A percentile compares a stretch with the other conserved stretches of the same genome.
These are phyloP conservation scores for Phylloscopus whistleri DNA, from an alignment of 2,113 vertebrate genomes.

Conservation along the genomic window DNA sequence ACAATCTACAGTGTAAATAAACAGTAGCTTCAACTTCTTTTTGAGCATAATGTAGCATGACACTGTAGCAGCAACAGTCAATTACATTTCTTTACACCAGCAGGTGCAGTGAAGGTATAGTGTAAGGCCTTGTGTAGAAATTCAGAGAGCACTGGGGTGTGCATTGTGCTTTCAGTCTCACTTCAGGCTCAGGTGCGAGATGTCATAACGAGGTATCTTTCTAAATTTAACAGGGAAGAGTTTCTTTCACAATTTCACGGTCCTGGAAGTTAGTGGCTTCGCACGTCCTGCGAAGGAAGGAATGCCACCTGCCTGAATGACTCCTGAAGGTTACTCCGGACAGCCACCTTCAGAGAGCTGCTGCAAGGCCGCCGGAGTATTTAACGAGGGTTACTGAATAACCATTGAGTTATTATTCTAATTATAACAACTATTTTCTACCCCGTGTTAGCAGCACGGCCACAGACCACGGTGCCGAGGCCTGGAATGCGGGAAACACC, in stretches of 20 bases:
- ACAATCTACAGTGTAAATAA: not conserved
- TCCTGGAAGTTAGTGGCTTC: not conserved
- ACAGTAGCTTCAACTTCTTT: not conserved
- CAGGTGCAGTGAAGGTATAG: not conserved
- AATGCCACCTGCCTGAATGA: not conserved
- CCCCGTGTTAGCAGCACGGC: not conserved
- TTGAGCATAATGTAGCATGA: not conserved
- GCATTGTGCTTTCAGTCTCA: fast-evolving
- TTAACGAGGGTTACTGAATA: not conserved
- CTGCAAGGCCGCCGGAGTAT: not conserved
- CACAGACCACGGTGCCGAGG: fast-evolving
- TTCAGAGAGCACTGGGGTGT: not conserved
- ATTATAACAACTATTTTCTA: fast-evolving
- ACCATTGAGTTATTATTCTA: fast-evolving
- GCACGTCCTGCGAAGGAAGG: not conserved
- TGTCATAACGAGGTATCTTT: fast-evolving
- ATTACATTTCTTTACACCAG: not conserved
- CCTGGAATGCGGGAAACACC: fast-evolving
- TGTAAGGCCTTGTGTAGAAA: not conserved
- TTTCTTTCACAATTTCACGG: not conserved
- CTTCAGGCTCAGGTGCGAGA: not conserved
- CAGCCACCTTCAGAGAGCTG: not conserved
- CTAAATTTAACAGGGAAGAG: not conserved
- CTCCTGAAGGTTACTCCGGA: not conserved
- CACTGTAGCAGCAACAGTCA: not conserved